Evolutionary conservation across 2,797 vertebrate species (phyloP).

Genomic region (Pteropus rufus): DNA sequence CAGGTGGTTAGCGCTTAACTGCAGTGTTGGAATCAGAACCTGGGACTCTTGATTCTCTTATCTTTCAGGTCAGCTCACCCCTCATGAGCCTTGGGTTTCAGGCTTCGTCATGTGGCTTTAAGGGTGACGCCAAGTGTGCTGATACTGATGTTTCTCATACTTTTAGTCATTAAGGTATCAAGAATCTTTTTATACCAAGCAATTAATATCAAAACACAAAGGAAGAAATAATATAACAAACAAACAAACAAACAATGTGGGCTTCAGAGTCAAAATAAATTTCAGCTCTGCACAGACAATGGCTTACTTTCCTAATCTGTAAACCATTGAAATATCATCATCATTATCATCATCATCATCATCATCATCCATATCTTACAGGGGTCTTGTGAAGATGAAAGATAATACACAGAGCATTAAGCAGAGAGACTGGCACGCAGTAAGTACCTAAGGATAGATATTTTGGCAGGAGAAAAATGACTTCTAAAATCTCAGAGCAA

Average conservation of each 20-base stretch:
- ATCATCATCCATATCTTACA: background rate
- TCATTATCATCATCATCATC: background rate
- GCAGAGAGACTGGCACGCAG: background rate
- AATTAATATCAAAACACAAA: slow-evolving; percentile 28
- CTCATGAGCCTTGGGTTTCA: background rate
- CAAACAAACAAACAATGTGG: background rate
- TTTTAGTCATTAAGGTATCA: background rate
- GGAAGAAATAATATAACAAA: background rate
- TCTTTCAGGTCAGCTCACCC: background rate
- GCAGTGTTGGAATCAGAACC: background rate
- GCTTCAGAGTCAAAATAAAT: background rate
- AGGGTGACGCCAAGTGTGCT: background rate
- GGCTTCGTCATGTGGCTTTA: background rate
- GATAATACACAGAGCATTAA: background rate
- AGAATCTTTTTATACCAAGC: background rate
- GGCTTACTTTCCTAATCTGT: background rate
- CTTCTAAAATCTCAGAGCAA: background rate
- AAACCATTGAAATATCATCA: background rate
- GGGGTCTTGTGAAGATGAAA: background rate
- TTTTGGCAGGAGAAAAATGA: background rate
- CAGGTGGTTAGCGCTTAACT: background rate
- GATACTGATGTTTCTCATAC: background rate
- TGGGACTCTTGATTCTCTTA: background rate
- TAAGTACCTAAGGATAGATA: background rate
- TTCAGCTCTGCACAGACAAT: background rate